Base-by-base conservation (phyloP, 1,140 invertebrate species). In the Camponotus vicinus region DNA sequence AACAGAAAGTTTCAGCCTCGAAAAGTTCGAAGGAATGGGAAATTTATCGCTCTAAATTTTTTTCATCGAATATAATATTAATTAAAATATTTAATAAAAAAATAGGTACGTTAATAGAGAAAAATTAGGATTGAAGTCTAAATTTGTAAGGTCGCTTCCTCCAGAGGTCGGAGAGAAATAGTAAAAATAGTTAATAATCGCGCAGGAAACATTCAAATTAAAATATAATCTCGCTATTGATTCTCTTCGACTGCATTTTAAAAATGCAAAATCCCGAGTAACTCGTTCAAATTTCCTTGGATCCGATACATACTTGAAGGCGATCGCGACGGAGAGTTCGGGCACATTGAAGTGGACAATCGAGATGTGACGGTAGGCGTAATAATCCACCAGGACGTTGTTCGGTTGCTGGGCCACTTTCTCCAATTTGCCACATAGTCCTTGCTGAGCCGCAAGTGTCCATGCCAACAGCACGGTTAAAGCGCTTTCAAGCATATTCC, bases 271-370 rank as follows among this genome's bases (percentile, higher is more conserved):
- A 75, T 37, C n/a, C 34, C 13, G 11, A 75, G 40, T 13, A 6
- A 32, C 27, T 11, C 8, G 2, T 21, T 5, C 0, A 15, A 37
- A 13, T 40, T 21, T 59, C 3, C 5, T 57, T 27, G n/a, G 8
- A 57, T 18, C 34, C 21, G 5, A 32, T 42, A 79, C 92, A 91
- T 92, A 95, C 95, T 94, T 95, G 92, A 95, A 95, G 52, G 75
- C 75, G 11, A 92, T 94, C 6, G 91, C 91, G 57, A 92, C 91
- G 5, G 91, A 86, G 76, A 92, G 93, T 69, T 93, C 92, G 18
- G 95, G 95, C 8, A 95, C 91, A 67, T 89, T 90, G 91, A 95
- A 95, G 67, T 95, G 94, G 18, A 95, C 86, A 32, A 95, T 93
- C 49, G 94, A 92, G 69, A 95, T 92, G 64, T 95, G 91, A 57